Evolutionary conservation across 2,888 invertebrate species (phyloP), one percentile per base, ranked within the genome.

Genomic region (Drosophila nigritarsus): DNA sequence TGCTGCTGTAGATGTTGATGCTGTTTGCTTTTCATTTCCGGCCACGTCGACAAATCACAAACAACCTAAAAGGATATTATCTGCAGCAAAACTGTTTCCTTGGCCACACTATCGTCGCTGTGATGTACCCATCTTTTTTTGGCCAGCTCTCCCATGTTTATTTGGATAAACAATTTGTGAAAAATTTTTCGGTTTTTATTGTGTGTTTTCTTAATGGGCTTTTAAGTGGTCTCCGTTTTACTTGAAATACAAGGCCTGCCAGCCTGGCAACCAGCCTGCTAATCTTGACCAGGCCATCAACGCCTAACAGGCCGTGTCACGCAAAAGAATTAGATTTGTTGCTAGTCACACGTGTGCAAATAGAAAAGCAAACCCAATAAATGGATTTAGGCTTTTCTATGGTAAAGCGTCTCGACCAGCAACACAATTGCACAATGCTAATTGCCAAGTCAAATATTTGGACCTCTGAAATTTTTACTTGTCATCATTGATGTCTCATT

Each of bases 21-120:
- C 69, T 85, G 87, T 85, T 85, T 85, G 85, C 80, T 85, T 85
- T 85, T 85, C 85, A 86, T 86, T 86, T 86, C 85, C 85, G 85
- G 87, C 87, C 82, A 89, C 85, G 89, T 76, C 89, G 89, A 86
- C 85, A 89, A 86, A 86, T 86, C 85, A 89, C 75, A 87, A 82
- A 74, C 82, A 83, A 79, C 71, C 68, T 73, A 82, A 89, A 86
- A 89, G 85, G 85, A 86, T 89, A 86, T 86, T 84, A 86, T 86
- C 87, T 87, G 75, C 73, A 80, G 72, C 85, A 80, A 74, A 84
- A 82, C 85, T 71, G 82, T 84, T 73, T 76, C 83, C 83, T 76
- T 78, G 77, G 73, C 81, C 61, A 73, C 73, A 73, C 77, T 72
- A 76, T 75, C 76, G 62, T 67, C 51, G 45, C 62, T 58, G 50